phyloP scores from a whole-genome alignment of 2,797 vertebrate genomes.

The Premnoplex brunnescens region DNA sequence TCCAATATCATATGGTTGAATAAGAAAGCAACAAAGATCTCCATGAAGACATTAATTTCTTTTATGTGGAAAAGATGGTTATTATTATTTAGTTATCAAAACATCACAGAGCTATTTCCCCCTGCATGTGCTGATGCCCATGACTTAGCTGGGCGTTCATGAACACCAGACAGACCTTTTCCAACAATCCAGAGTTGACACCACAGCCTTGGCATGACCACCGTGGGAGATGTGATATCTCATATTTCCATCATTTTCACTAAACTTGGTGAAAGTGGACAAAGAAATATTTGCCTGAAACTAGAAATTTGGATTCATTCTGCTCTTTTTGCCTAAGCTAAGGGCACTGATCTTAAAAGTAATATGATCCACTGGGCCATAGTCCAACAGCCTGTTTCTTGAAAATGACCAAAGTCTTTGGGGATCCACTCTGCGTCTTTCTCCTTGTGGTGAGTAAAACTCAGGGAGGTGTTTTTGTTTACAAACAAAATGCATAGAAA shows the following conservation, averaged over 20 bases:
- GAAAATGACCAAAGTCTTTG: neutral
- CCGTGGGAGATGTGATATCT: neutral
- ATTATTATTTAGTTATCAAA: neutral
- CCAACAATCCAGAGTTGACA: neutral
- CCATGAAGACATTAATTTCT: neutral
- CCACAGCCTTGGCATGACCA: neutral
- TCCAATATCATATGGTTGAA: neutral
- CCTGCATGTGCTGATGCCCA: fast-evolving
- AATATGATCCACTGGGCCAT: fast-evolving
- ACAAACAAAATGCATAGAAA: neutral
- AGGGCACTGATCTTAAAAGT: neutral
- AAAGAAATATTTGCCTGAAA: neutral
- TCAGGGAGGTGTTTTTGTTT: neutral
- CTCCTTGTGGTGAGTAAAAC: neutral
- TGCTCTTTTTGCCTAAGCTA: neutral
- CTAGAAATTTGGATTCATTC: neutral
- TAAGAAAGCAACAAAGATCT: neutral
- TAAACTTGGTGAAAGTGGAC: neutral
- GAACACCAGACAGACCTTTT: neutral
- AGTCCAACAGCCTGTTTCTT: neutral
- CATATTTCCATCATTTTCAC: neutral
- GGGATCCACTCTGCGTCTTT: neutral
- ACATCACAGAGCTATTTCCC: neutral
- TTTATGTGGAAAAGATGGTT: neutral
- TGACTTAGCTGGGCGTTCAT: neutral